Evolutionary conservation across 2,888 invertebrate genomes (phyloP).

Genomic region (Caenorhabditis sulstoni): DNA sequence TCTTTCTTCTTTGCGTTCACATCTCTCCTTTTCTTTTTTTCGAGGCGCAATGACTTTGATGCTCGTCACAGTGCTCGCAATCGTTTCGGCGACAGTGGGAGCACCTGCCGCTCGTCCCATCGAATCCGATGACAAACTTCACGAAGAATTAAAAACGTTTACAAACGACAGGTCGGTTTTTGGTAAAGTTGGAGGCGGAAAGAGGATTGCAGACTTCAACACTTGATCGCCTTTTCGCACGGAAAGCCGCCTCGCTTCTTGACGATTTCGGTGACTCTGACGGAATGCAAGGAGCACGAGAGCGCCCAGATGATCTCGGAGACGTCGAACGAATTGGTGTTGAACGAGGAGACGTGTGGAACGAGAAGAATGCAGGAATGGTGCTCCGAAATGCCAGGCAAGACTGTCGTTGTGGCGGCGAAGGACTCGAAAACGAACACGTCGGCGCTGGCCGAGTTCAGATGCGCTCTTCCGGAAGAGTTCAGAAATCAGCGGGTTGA

Average conservation of each 20-base stretch:
- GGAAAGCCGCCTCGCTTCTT: neutral
- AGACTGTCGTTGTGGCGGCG: neutral
- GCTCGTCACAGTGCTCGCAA: too few species aligned
- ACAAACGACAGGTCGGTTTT: slow-evolving; percentile 1
- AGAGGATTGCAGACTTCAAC: neutral
- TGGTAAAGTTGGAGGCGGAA: neutral
- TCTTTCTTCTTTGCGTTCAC: too few species aligned
- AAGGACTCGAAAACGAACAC: neutral
- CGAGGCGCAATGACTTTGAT: too few species aligned
- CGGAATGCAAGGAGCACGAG: neutral
- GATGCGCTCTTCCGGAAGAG: slow-evolving; percentile 3
- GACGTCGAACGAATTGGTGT: neutral
- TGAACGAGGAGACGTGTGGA: slow-evolving; percentile 31
- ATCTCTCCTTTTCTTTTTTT: too few species aligned
- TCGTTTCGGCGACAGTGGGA: too few species aligned
- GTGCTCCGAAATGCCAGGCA: slow-evolving; percentile 14
- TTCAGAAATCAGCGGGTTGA: too few species aligned
- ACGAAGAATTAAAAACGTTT: slow-evolving; percentile 3
- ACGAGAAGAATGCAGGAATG: slow-evolving; percentile 23
- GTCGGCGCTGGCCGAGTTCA: slow-evolving; percentile 8
- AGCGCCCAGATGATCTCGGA: neutral
- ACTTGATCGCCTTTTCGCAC: neutral
- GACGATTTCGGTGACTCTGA: slow-evolving; percentile 5
- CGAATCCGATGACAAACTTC: neutral
- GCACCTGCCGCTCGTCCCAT: too few species aligned